Evolutionary conservation across 2,888 invertebrate genomes (phyloP), one percentile per base, ranked within the genome.

Genomic region (Sicus ferrugineus): DNA sequence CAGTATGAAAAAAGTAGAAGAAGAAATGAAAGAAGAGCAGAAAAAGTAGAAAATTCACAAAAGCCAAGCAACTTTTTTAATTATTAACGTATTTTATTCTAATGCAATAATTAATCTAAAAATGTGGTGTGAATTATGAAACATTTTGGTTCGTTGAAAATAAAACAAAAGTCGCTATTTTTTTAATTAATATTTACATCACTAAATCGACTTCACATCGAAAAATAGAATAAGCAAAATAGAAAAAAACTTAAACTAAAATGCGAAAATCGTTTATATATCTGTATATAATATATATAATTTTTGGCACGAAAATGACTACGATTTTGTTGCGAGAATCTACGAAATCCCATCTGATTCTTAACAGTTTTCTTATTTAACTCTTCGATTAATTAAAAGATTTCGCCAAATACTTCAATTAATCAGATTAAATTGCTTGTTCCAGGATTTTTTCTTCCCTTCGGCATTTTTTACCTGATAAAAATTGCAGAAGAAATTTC

Each of bases 261-360:
- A 11, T 6, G 7, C 14, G 38, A n/a, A 54, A 54, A 23, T 7
- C 9, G 14, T 34, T 28, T 54, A 28, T 54, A 14, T 28, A 28
- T 14, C 1, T 6, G 0, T 54, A 21, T 54, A 5, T 50, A 54
- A 31, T 26, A n/a, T 67, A 65, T 61, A 48, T 59, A 42, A 65
- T 75, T 70, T 76, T 76, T 76, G 75, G 76, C 76, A 76, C 76
- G 74, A 65, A 72, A 72, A 61, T 75, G 75, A 76, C 76, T 76
- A 76, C 21, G 69, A 68, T 68, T 42, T 63, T 48, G 5, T 42
- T 42, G 16, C 16, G n/a, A 3, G 16, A 42, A 42, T 4, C 16
- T n/a, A 3, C 14, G n/a, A 16, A 1, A 34, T 34, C 11, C 16
- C n/a, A 9, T 42, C n/a, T 42, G 16, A 14, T 42, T 42, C 4